Conservation (phyloP, 2,113 vertebrate genomes). For the Solenodon paradoxus region DNA sequence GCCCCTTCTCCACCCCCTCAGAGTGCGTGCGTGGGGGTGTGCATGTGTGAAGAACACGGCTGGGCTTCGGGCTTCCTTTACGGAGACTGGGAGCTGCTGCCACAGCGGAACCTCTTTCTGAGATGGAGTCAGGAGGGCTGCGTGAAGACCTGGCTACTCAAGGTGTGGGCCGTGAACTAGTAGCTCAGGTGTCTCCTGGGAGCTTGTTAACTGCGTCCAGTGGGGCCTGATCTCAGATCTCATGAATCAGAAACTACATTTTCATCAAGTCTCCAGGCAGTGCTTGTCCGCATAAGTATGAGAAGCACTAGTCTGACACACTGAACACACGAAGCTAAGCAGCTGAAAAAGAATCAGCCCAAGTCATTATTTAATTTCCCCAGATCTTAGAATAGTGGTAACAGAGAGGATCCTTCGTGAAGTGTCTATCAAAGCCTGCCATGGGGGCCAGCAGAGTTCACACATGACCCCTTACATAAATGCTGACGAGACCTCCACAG, state of each 20-base stretch:
- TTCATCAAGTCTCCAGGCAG: neutral
- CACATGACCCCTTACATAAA: rapidly evolving
- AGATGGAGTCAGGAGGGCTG: neutral
- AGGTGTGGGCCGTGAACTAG: neutral
- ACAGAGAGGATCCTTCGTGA: neutral
- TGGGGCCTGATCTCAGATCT: neutral
- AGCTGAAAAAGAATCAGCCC: neutral
- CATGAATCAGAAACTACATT: neutral
- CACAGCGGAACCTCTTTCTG: neutral
- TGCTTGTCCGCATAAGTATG: neutral
- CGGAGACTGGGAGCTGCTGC: neutral
- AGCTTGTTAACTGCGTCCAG: neutral
- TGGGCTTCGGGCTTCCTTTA: slow-evolving; percentile 60
- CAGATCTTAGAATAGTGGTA: neutral
- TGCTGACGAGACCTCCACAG: neutral
- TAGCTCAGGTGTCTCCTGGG: rapidly evolving
- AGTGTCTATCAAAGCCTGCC: neutral
- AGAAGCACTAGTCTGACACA: neutral
- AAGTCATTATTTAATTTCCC: neutral
- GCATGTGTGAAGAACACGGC: neutral
- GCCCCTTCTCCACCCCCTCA: slow-evolving; percentile 52
- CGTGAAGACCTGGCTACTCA: neutral
- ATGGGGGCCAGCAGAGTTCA: neutral
- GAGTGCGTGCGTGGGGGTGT: neutral
- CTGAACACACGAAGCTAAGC: neutral